Evolutionary conservation across 2,888 invertebrate genomes (phyloP), one percentile per base, ranked within the genome.

Genomic region (Atrina japonica): DNA sequence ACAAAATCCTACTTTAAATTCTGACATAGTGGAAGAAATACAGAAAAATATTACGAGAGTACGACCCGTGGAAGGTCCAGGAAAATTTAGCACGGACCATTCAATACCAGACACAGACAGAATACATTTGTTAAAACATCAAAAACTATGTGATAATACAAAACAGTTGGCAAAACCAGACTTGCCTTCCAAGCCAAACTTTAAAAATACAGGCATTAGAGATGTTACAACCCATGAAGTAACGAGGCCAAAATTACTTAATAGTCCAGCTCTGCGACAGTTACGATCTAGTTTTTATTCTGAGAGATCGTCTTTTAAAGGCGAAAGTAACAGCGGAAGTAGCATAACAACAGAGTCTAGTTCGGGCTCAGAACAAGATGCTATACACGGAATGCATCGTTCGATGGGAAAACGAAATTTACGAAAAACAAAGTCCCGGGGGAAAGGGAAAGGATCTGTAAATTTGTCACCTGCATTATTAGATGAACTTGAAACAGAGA

Each of bases 361-460:
- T 67, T 86, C 87, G 21, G 86, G 86, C 0, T 87, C 87, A 0
- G 87, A 86, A 53, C 84, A 84, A 23, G 86, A 86, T 61, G 83
- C 78, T 5, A 66, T 81, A n/a, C 78, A 82, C 27, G 70, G 68
- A 0, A 72, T 78, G 5, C 67, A 80, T 52, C 76, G 78, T 45
- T 60, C 78, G 6, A 65, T 76, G 11, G 83, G 83, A 7, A 83
- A 83, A 59, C 65, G 86, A 40, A 86, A 83, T 66, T 75, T 88
- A 40, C 70, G 88, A 9, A 88, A 88, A 68, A 88, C 88, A 6
- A 86, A 86, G 68, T 88, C 88, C 9, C 78, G 87, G 1, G 88
- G 88, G 0, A 87, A 87, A 68, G 88, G 88, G 0, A 88, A 88
- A 70, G 88, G 88, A 11, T 76, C 81, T 2, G 84, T 81, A n/a